Base-by-base conservation (phyloP, 1,140 invertebrate genomes). In the Sipha flava region DNA sequence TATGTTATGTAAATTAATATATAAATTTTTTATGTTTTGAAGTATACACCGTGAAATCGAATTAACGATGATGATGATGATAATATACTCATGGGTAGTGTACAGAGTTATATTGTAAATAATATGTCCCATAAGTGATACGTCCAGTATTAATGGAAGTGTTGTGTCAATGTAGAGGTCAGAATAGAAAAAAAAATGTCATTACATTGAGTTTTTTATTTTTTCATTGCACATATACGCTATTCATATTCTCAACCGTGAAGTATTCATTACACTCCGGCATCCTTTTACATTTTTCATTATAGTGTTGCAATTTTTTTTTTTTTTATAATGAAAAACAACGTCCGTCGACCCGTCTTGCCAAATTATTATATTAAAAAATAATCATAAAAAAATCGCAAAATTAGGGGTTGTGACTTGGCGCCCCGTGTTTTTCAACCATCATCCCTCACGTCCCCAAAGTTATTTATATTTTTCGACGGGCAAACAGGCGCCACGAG, bases 311-410 rank as follows among this genome's bases (percentile, higher is more conserved):
- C 72, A 54, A 34, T 75, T 70, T 47, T 70, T 70, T 29, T 64
- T 37, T 64, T 62, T 34, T 64, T 66, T 23, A 23, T 75, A 75
- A 75, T 75, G 49, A 75, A 75, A 75, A 75, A 75, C 72, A 75
- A 75, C 72, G 64, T 66, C 34, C 37, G 64, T 23, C 62, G 64
- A 75, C 72, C 72, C 72, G 72, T 75, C 72, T 75, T 75, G 72
- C 72, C 49, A 75, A 75, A 75, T 75, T 75, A 75, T 52, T 75
- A 75, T 75, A 75, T 75, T 75, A 75, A 75, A 75, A 75, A 75
- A 75, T 75, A 75, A 75, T 75, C 47, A 52, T 23, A 73, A 73
- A 70, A 75, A 75, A 54, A 75, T 75, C 72, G n/a, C 21, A 12
- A 75, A 75, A 75, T 75, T 75, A 75, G 72, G 72, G 72, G 45